These are phyloP conservation scores for Cabera pusaria DNA, from an alignment of 2,888 invertebrate species.

Conservation along the genomic window DNA sequence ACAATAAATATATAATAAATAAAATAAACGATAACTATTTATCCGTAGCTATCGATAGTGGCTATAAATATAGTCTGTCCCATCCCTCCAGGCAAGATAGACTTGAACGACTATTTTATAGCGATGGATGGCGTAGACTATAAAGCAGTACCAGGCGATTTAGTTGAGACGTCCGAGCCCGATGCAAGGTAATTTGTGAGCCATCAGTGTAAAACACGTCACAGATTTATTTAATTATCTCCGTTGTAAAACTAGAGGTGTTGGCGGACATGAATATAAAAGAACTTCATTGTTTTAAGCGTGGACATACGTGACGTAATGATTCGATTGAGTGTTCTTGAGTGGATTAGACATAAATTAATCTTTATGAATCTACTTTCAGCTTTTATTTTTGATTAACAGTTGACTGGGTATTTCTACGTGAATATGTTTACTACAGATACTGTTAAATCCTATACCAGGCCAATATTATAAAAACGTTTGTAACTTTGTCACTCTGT, in stretches of 20 bases:
- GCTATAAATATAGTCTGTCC: not conserved
- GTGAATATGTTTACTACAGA: too few species aligned
- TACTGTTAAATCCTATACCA: too few species aligned
- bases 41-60: constrained; percentile 1
- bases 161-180: constrained; percentile 20
- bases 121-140: constrained; percentile 8
- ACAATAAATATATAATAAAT: too few species aligned
- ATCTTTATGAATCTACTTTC: too few species aligned
- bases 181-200: constrained; percentile 29
- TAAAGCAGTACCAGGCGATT: constrained; percentile 27
- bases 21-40: too few species aligned
- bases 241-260: constrained; percentile 12
- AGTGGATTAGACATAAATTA: too few species aligned
- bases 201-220: constrained; percentile 25
- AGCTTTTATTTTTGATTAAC: too few species aligned
- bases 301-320: too few species aligned
- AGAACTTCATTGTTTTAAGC: not conserved
- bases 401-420: too few species aligned
- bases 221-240: constrained; percentile 23
- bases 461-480: too few species aligned
- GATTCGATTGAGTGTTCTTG: too few species aligned
- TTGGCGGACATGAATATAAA: constrained; percentile 2
- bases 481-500: too few species aligned
- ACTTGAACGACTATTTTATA: constrained; percentile 17
- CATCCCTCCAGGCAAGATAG: constrained; percentile 12